Percentiles rank a stretch among this genome's conserved stretches.
phyloP scores from a whole-genome alignment of 2,797 vertebrate genomes.

The Diplodus puntazzo region DNA sequence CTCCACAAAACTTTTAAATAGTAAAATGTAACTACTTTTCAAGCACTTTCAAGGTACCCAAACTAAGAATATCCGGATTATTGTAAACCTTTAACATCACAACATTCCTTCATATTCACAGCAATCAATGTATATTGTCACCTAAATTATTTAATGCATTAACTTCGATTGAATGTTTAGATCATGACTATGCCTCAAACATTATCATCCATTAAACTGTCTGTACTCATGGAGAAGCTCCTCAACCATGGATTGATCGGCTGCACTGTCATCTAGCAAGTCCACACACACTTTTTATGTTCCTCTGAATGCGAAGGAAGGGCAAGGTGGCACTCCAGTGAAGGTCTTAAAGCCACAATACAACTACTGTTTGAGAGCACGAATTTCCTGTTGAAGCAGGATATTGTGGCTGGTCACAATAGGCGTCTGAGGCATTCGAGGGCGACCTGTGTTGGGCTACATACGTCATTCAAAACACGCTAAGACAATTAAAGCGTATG shows the following conservation, averaged over 20 bases:
- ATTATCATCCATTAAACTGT: slow-evolving; percentile 7
- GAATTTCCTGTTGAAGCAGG: slow-evolving; percentile 59
- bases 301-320: slow-evolving; percentile 21
- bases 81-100: too few species aligned
- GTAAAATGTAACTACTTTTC: too few species aligned
- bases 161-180: too few species aligned
- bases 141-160: too few species aligned
- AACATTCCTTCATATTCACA: too few species aligned
- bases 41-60: too few species aligned
- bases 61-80: too few species aligned
- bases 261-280: slow-evolving; percentile 39
- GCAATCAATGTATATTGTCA: too few species aligned
- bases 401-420: slow-evolving; percentile 34
- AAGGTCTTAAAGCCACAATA: slow-evolving; percentile 44
- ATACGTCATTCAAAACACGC: slow-evolving; percentile 22
- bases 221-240: slow-evolving; percentile 19
- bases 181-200: slow-evolving; percentile 16
- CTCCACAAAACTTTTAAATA: too few species aligned
- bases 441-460: slow-evolving; percentile 14
- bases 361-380: slow-evolving; percentile 36
- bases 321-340: slow-evolving; percentile 25
- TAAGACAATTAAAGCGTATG: slow-evolving; percentile 23
- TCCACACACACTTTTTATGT: slow-evolving; percentile 25
- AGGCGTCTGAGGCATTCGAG: slow-evolving; percentile 19
- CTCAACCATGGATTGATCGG: slow-evolving; percentile 18